These are phyloP conservation scores for Leuciscus waleckii DNA, from an alignment of 2,797 vertebrate species.

Conservation along the genomic window DNA sequence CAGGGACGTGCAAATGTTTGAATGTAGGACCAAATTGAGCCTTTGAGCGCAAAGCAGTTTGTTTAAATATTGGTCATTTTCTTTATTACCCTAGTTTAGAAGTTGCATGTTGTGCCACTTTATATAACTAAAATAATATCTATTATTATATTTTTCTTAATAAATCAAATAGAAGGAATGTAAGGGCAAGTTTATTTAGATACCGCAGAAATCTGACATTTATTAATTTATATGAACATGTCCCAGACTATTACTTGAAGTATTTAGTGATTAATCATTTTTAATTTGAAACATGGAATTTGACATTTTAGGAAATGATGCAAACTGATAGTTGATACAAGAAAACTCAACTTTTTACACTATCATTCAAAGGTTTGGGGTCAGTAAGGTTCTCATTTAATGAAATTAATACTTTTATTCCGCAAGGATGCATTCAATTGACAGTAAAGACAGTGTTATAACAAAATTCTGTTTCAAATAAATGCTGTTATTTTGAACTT, in stretches of 20 bases:
- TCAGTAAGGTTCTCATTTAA: neutral
- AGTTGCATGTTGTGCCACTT: constrained; percentile 44
- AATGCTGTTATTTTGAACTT: neutral
- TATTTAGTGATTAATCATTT: neutral
- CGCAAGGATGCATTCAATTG: neutral
- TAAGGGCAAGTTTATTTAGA: constrained; percentile 30
- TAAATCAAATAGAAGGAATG: neutral
- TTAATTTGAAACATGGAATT: constrained; percentile 1
- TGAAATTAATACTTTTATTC: neutral
- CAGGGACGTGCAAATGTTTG: constrained; percentile 13
- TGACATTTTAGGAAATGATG: neutral
- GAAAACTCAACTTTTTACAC: neutral
- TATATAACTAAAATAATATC: constrained; percentile 13
- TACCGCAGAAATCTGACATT: neutral
- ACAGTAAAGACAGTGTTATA: neutral
- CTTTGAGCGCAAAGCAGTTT: constrained; percentile 25
- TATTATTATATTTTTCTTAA: constrained; percentile 44
- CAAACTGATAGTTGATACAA: neutral
- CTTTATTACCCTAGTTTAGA: constrained; percentile 27
- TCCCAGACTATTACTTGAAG: constrained; percentile 12
- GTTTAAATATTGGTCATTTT: constrained; percentile 39
- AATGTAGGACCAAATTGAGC: constrained; percentile 45
- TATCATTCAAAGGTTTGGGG: neutral
- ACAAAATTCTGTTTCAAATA: neutral
- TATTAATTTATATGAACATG: constrained; percentile 1